phyloP scores from a whole-genome alignment of 2,888 invertebrate genomes.

The Agelastica alni region DNA sequence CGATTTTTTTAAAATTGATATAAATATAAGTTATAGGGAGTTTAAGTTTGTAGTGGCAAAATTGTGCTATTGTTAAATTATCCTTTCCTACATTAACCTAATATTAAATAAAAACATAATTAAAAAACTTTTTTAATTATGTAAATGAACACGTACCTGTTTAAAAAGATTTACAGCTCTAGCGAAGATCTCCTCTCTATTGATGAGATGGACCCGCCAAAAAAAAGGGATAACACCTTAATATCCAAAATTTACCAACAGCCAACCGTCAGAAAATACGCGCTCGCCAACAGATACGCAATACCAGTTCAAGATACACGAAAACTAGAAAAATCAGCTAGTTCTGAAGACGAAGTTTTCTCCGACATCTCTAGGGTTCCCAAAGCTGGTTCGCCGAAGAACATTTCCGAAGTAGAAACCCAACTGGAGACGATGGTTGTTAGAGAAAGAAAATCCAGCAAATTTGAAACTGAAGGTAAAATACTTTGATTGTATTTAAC shows the following conservation, averaged over 20 bases:
- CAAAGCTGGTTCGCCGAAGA: not conserved
- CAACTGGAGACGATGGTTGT: not conserved
- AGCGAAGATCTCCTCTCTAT: conserved; percentile 38
- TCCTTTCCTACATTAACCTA: too few species aligned
- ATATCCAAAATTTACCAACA: conserved; percentile 46
- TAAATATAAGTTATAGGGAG: too few species aligned
- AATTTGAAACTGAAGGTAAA: not conserved
- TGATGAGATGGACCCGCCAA: conserved; percentile 33
- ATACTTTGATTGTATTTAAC: too few species aligned
- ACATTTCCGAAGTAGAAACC: not conserved
- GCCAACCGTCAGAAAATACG: conserved; percentile 42
- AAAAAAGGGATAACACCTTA: conserved; percentile 45
- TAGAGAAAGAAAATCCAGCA: not conserved
- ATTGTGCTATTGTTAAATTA: too few species aligned
- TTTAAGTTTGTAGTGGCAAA: too few species aligned
- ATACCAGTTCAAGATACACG: conserved; percentile 33
- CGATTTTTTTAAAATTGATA: too few species aligned
- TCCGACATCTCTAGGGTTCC: not conserved
- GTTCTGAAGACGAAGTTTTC: conserved; percentile 21
- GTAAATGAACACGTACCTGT: too few species aligned
- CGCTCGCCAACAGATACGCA: conserved; percentile 38
- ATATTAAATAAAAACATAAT: too few species aligned
- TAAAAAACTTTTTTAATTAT: too few species aligned
- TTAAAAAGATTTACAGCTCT: conserved; percentile 32
- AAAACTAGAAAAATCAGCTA: not conserved